Conservation (phyloP, 35 echinoderm and acorn worm genomes). For the Lytechinus variegatus region DNA sequence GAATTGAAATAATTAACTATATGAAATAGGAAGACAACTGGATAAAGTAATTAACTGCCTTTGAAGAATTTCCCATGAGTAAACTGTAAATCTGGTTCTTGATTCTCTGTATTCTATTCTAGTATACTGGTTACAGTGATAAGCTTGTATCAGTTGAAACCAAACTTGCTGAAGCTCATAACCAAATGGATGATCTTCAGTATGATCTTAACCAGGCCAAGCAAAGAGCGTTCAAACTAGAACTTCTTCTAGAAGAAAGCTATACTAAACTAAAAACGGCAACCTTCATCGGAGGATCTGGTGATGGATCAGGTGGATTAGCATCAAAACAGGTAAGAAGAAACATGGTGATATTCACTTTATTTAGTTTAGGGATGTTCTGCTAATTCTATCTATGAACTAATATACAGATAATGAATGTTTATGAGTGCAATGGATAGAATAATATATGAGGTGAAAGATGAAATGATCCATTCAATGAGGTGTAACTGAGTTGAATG, state of each 20-base stretch:
- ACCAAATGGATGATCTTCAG: conserved; percentile 82
- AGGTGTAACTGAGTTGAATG: no score
- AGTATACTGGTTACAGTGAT: conserved; percentile 88
- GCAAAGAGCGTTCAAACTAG: conserved; percentile 79
- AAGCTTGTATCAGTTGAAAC: conserved; percentile 74
- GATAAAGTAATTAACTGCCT: no score
- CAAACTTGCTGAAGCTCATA: conserved; percentile 81
- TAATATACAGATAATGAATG: no score
- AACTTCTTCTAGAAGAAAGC: conserved; percentile 86
- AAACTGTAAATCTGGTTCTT: background rate
- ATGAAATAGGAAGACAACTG: no score
- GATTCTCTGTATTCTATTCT: background rate
- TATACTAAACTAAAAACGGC: conserved; percentile 88
- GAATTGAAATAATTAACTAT: no score
- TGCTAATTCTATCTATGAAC: no score
- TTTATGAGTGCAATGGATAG: no score
- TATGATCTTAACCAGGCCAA: conserved; percentile 88
- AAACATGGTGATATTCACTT: background rate
- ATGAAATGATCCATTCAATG: no score
- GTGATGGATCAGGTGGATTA: conserved; percentile 76
- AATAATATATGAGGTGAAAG: no score
- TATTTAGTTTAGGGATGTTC: no score
- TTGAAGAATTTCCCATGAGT: background rate
- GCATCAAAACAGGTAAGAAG: conserved; percentile 80
- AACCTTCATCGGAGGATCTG: conserved; percentile 65